phyloP scores from a whole-genome alignment of 2,888 invertebrate genomes.

The Sinhomidia bicolor region DNA sequence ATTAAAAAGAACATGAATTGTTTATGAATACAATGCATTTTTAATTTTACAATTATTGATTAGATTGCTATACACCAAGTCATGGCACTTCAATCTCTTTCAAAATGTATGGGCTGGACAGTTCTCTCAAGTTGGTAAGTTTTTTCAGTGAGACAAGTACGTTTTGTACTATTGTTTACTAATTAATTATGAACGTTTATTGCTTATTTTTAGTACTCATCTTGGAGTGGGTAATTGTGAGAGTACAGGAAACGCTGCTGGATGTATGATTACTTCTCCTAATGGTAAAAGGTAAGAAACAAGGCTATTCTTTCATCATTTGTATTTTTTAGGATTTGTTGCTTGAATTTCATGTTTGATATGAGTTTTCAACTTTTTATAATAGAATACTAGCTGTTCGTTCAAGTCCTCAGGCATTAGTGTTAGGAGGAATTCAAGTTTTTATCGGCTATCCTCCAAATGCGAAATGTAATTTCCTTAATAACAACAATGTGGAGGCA shows the following conservation, averaged over 20 bases:
- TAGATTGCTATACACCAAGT: conserved; percentile 98
- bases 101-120: conserved; percentile 98
- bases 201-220: conserved; percentile 85
- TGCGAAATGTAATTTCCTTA: conserved; percentile 9
- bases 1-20: too few species aligned
- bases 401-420: conserved; percentile 75
- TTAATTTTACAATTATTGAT: conserved; percentile 73
- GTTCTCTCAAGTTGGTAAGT: conserved; percentile 88
- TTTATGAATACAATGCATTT: too few species aligned
- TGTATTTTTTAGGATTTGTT: too few species aligned
- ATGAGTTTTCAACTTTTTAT: too few species aligned
- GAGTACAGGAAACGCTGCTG: conserved; percentile 95
- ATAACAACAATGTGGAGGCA: conserved; percentile 11
- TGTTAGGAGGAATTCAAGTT: conserved; percentile 74
- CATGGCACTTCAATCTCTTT: conserved; percentile 93
- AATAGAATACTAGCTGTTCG: conserved; percentile 76
- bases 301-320: too few species aligned
- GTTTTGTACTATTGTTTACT: background rate
- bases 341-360: too few species aligned
- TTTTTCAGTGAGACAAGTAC: background rate
- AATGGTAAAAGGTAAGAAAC: conserved; percentile 86
- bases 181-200: background rate
- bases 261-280: conserved; percentile 94
- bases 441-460: conserved; percentile 77
- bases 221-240: conserved; percentile 95